Base-by-base conservation (phyloP, 1,140 invertebrate genomes). In the Drosophila melanica region DNA sequence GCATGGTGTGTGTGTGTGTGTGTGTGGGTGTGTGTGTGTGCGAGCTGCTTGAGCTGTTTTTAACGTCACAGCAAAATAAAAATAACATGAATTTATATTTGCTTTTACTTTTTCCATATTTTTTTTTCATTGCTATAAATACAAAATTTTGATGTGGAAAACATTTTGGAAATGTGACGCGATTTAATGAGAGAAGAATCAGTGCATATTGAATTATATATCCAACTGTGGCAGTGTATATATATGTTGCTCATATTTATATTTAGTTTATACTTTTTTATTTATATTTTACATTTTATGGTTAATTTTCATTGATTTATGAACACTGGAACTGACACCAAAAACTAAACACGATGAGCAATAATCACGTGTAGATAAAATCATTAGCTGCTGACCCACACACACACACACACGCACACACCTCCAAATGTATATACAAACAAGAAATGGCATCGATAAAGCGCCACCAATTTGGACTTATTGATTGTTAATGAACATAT, bases 401-500 rank as follows among this genome's bases (percentile, higher is more conserved):
- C 23, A 33, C 39, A 27, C 30, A 39, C 9, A 42, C 51, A 30
- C 2, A 50, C n/a, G 35, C 11, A 41, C 39, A 41, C 9, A 23
- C 18, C 47, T 6, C 9, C 47, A 14, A n/a, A 8, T 39, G 27
- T 30, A 0, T 16, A 16, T 16, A 12, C 16, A 23, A 16, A 50
- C 18, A 7, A 27, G 23, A 12, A 35, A 50, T 20, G 16, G 65
- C 66, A 82, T 87, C 84, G 79, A 79, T 80, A 70, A 78, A 53
- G 37, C 65, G 62, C 75, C 53, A 67, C 48, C 69, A 79, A 79
- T 84, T 89, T 77, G 76, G 79, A 84, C 79, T 84, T 89, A 89
- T 77, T 77, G 73, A 89, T 90, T 90, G 84, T 80, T 89, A 89
- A 89, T 89, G 86, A 89, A 89, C 80, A 67, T 89, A 78, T 89